These are phyloP conservation scores for western clawed frog (Xenopus tropicalis) DNA, from an alignment of 2,113 vertebrate genomes.

Conservation along the genomic window UCB_Xtro_10.0 CM004450.2:124342001-124342500, in stretches of 20 bases:
- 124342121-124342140: too few relatives aligned
- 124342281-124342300: not conserved
- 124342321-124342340: not conserved
- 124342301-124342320: not conserved
- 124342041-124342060: too few relatives aligned
- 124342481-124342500: slow-evolving; percentile 66
- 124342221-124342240: slow-evolving; percentile 6
- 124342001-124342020: too few relatives aligned
- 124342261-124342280: slow-evolving; percentile 29
- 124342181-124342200: too few relatives aligned
- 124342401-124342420: slow-evolving; percentile 48
- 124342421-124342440: slow-evolving; percentile 55
- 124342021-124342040: slow-evolving; percentile 31
- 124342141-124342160: too few relatives aligned
- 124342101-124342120: too few relatives aligned
- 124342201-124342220: too few relatives aligned
- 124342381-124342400: slow-evolving; percentile 62
- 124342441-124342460: slow-evolving; percentile 61
- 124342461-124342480: slow-evolving; percentile 56
- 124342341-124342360: slow-evolving; percentile 13
- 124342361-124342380: slow-evolving; percentile 59
- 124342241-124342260: slow-evolving; percentile 36
- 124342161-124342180: too few relatives aligned
- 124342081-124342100: too few relatives aligned
- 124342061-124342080: too few relatives aligned